These are phyloP conservation scores for Fragum whitleyi DNA, from an alignment of 2,888 invertebrate genomes.

Conservation along the genomic window DNA sequence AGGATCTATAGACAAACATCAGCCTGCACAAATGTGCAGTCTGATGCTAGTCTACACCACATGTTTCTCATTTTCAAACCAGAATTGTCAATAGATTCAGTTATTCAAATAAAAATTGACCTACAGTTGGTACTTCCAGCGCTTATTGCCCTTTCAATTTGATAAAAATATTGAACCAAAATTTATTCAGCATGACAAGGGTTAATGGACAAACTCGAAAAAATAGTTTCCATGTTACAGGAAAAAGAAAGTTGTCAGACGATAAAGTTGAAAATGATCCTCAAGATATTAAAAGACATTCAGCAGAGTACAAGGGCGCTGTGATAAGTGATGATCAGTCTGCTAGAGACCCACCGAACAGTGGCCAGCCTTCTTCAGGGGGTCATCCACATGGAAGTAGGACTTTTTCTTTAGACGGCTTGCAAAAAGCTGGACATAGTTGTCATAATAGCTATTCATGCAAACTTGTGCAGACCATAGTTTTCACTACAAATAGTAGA, in stretches of 20 bases:
- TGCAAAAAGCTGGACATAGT: neutral
- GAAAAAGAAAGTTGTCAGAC: slow-evolving; percentile 30
- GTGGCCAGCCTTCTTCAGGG: neutral
- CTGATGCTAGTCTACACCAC: too few species aligned
- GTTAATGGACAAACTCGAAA: too few species aligned
- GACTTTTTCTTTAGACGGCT: neutral
- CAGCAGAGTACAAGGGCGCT: neutral
- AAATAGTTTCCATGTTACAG: neutral
- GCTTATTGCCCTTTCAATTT: too few species aligned
- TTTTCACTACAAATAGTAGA: too few species aligned
- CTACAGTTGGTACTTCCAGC: too few species aligned
- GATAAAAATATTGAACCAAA: too few species aligned
- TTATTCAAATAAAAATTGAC: too few species aligned
- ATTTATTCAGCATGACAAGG: too few species aligned
- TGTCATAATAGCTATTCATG: neutral
- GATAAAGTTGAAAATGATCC: slow-evolving; percentile 3
- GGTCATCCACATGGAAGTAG: neutral
- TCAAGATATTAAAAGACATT: slow-evolving; percentile 9
- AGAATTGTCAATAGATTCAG: too few species aligned
- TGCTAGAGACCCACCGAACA: neutral
- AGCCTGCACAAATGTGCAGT: too few species aligned
- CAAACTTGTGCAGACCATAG: neutral
- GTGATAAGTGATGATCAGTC: neutral
- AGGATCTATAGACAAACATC: too few species aligned
- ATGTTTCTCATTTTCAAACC: too few species aligned